Percentiles rank a stretch among this genome's conserved stretches.
phyloP scores from a whole-genome alignment of 37 sponge, comb jelly and placozoan genomes.

The Chondrosia reniformis region DNA sequence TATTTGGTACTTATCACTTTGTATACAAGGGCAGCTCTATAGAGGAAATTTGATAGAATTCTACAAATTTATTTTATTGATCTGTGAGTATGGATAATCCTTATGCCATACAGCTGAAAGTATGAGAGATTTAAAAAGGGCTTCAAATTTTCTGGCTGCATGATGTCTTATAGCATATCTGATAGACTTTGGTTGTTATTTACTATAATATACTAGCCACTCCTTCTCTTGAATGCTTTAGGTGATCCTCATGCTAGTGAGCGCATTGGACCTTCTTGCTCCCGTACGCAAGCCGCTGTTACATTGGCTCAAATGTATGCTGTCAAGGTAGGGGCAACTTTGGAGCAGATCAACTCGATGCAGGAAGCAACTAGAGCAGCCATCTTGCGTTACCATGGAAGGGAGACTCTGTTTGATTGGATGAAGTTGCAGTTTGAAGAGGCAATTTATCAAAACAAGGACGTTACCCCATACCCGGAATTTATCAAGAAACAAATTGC shows the following conservation, averaged over 20 bases:
- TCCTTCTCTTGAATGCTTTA: background rate
- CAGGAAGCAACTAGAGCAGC: slow-evolving; percentile 39
- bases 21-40: too few species aligned
- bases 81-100: too few species aligned
- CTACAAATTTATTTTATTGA: too few species aligned
- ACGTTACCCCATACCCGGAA: slow-evolving; percentile 82
- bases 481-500: slow-evolving; percentile 45
- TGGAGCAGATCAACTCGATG: slow-evolving; percentile 36
- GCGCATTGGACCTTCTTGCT: slow-evolving; percentile 77
- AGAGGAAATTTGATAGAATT: too few species aligned
- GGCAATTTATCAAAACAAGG: slow-evolving; percentile 52
- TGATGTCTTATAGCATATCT: too few species aligned
- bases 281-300: slow-evolving; percentile 55
- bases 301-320: slow-evolving; percentile 58
- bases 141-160: too few species aligned
- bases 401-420: slow-evolving; percentile 71
- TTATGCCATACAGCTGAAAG: too few species aligned
- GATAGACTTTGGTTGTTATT: too few species aligned
- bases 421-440: slow-evolving; percentile 67
- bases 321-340: slow-evolving; percentile 49
- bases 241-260: slow-evolving; percentile 95
- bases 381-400: slow-evolving; percentile 65
- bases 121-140: too few species aligned
- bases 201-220: background rate
- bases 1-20: too few species aligned